phyloP scores from a whole-genome alignment of 2,797 vertebrate species.

The Limosa lapponica region DNA sequence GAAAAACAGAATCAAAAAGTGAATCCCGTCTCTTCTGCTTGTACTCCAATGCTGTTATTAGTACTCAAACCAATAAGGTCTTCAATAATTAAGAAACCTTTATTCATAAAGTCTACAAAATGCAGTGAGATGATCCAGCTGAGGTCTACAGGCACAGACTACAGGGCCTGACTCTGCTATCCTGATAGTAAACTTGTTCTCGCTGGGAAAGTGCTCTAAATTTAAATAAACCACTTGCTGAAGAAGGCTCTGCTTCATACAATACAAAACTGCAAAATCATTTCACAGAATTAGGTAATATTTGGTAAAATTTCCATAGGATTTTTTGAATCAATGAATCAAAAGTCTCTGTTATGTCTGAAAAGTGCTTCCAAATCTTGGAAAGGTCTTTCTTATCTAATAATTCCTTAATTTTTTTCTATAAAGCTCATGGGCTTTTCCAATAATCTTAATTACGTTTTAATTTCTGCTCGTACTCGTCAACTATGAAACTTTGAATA shows the following conservation, averaged over 20 bases:
- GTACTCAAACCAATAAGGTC: not conserved
- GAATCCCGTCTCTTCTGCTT: not conserved
- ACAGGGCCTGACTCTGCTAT: not conserved
- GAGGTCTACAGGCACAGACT: not conserved
- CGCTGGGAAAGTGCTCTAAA: not conserved
- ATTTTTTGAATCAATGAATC: not conserved
- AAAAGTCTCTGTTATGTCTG: not conserved
- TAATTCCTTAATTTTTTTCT: not conserved
- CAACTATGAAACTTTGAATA: not conserved
- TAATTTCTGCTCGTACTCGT: not conserved
- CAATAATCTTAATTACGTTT: not conserved
- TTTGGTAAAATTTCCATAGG: not conserved
- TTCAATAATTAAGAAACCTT: not conserved
- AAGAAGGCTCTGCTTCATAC: not conserved
- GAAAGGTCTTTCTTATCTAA: not conserved
- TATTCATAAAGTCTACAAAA: not conserved
- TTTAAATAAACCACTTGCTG: not conserved
- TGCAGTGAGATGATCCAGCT: not conserved
- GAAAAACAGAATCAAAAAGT: not conserved
- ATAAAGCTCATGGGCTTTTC: not conserved
- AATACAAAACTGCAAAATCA: not conserved
- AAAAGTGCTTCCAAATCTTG: not conserved
- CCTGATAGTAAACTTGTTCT: not conserved
- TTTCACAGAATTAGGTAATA: not conserved
- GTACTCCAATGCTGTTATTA: not conserved